Base-by-base conservation (phyloP, 2,797 vertebrate species). In the Phrynocephalus guinanensis region DNA sequence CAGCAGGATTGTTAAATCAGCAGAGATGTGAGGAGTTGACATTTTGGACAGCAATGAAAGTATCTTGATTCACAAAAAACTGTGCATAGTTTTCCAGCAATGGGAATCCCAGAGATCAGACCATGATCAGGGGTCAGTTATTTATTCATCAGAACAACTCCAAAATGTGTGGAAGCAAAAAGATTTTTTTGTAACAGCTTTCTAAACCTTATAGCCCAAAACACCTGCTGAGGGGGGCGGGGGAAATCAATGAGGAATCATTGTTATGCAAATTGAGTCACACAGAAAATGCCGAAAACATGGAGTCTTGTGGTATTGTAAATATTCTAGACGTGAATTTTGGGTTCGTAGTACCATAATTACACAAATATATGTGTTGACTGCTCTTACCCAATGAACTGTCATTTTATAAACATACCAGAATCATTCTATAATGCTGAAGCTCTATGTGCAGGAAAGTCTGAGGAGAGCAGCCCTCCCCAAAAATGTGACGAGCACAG, bases 351-450 rank as follows among this genome's bases (percentile, higher is more conserved):
- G 82, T 84, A 44, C 38, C 38, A 44, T 44, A 88, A 88, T 88
- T 84, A 68, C 75, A 84, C 75, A 84, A 84, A 83, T 60, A 84
- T 50, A 44, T 83, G 77, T 66, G 68, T 77, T 84, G 44, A 84
- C 68, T 84, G 38, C 60, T 88, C 77, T 88, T 63, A 72, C 79
- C 24, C 71, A 73, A 22, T 52, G 68, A 84, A 52, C 6, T 79
- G 70, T n/a, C 68, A 50, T 70, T 86, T 86, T 71, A 50, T 4
- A 38, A 85, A 77, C 50, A 38, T 48, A 30, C 7, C 26, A 86
- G 30, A 38, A 48, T 33, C 30, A 86, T 63, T 52, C 4, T 11
- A 18, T 60, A 52, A 18, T 33, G 77, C 50, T 48, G 3, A 33
- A 44, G 30, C 5, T 79, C 9, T 30, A 26, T 79, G 26, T 30